Conservation (phyloP, 2,797 vertebrate genomes). For the Psittacula derbiana region DNA sequence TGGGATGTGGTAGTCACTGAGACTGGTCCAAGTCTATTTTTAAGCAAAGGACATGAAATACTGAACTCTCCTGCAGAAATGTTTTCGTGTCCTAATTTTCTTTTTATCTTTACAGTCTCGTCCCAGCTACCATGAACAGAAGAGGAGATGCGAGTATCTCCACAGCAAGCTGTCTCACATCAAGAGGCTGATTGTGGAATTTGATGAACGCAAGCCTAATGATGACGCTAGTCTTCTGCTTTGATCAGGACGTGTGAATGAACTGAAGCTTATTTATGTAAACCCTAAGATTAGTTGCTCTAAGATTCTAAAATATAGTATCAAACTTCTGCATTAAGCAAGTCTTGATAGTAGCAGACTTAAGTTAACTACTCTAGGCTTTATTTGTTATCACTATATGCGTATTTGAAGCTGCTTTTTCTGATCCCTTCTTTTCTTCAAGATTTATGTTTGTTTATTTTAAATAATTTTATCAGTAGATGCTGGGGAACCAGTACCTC, state of each 20-base stretch:
- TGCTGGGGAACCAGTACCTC: constrained; percentile 42
- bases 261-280: constrained; percentile 76
- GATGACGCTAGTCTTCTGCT: constrained; percentile 77
- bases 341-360: constrained; percentile 73
- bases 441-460: constrained; percentile 69
- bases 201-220: constrained; percentile 84
- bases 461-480: constrained; percentile 55
- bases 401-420: constrained; percentile 68
- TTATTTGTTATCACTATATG: constrained; percentile 16
- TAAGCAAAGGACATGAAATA: neutral
- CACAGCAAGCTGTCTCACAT: constrained; percentile 92
- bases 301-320: constrained; percentile 44
- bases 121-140: constrained; percentile 87
- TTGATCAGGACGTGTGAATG: constrained; percentile 64
- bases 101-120: constrained; percentile 75
- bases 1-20: too few species aligned
- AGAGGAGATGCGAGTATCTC: constrained; percentile 89
- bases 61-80: neutral
- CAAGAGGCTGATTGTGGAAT: constrained; percentile 89
- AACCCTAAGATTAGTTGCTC: constrained; percentile 67
- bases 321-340: constrained; percentile 59
- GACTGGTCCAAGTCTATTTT: neutral
- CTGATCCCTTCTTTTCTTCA: constrained; percentile 16
- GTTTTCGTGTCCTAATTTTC: neutral
- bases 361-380: constrained; percentile 22